phyloP scores from a whole-genome alignment of 2,113 vertebrate genomes.

The Ia io region DNA sequence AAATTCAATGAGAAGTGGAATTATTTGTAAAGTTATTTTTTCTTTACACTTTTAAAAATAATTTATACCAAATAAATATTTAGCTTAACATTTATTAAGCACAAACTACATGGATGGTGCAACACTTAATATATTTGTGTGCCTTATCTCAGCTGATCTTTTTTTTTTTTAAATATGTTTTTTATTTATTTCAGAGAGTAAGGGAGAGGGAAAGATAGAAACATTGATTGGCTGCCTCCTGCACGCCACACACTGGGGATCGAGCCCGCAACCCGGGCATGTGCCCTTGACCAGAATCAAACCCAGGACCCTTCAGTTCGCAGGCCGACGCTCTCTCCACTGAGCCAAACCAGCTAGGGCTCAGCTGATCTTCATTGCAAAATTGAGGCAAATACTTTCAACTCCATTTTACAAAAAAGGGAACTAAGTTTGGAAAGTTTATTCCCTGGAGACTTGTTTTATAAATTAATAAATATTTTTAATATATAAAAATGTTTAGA shows the following conservation, averaged over 20 bases:
- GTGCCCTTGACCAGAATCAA: too few relatives aligned
- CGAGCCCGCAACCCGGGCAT: too few relatives aligned
- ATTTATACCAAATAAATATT: not conserved
- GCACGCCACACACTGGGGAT: too few relatives aligned
- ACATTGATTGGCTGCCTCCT: too few relatives aligned
- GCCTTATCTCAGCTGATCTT: not conserved
- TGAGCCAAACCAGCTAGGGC: not conserved
- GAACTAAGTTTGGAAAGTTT: not conserved
- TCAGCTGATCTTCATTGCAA: not conserved
- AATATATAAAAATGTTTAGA: not conserved
- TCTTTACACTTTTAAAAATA: not conserved
- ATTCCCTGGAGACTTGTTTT: not conserved
- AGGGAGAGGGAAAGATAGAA: too few relatives aligned
- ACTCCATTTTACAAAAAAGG: not conserved
- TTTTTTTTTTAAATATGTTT: too few relatives aligned
- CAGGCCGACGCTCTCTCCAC: too few relatives aligned
- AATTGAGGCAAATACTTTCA: not conserved
- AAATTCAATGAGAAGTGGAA: not conserved
- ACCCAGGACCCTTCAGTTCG: too few relatives aligned
- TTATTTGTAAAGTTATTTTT: not conserved
- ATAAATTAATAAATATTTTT: not conserved
- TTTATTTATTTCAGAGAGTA: too few relatives aligned
- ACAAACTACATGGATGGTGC: not conserved
- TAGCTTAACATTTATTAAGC: not conserved
- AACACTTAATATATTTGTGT: not conserved